Evolutionary conservation across 1,140 invertebrate species (phyloP), one percentile per base, ranked within the genome.

Genomic region (Euura saliciscinereae): DNA sequence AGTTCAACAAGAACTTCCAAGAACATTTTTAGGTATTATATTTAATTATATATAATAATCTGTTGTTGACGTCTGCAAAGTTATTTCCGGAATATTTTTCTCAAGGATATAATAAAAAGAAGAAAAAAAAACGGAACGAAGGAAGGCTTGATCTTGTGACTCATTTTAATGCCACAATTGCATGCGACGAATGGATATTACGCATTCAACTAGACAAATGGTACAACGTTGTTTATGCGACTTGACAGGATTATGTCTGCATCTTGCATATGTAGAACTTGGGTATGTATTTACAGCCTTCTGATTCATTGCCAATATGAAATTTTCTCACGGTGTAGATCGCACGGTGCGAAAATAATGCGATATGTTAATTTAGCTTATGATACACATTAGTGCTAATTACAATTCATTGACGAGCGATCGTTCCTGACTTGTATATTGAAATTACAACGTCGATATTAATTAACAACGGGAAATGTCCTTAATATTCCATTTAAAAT

Each of bases 281-380:
- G 28, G 28, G 28, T 28, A 28, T 28, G 28, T 67, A 44, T 67
- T 67, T 0, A 4, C 75, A 65, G 28, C 43, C 51, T 64, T 66
- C 44, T 44, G 66, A 74, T n/a, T 59, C 51, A 59, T 6, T 8
- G 51, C 28, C 28, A 28, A 28, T 28, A 1, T 28, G 74, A 10
- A 13, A 78, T 70, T 66, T 82, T 83, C 81, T 76, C 80, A 82
- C 80, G 82, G 65, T 75, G 68, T 70, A 65, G 73, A 70, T 70
- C 28, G 28, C 28, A 28, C 28, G 28, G 28, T 28, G 28, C 28
- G 28, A 28, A 28, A 28, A 28, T 28, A 28, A 28, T 28, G 28
- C 28, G 28, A 28, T 28, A 28, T 28, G 28, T 28, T 28, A 28
- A 28, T 28, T 28, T 1, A 28, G 28, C 28, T 28, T 28, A 28